Conservation (phyloP, 2,888 invertebrate genomes). For the Lamellibrachia satsuma region DNA sequence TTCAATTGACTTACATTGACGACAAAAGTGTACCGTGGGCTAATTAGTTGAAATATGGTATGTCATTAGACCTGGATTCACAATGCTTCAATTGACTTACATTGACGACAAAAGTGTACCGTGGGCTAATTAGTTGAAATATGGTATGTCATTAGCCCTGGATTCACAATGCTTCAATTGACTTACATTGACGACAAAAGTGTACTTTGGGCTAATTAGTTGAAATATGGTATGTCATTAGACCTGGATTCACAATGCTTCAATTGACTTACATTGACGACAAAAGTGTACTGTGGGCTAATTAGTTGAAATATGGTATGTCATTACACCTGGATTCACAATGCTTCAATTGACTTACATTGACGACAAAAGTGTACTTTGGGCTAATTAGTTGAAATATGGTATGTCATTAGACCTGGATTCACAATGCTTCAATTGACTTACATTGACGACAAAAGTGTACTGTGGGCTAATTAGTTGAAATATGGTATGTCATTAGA, state of each 20-base stretch:
- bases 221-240: not conserved
- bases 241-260: not conserved
- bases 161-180: not conserved
- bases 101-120: slow-evolving; percentile 78
- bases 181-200: slow-evolving; percentile 81
- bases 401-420: not conserved
- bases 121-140: too few species aligned
- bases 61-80: not conserved
- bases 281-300: too few species aligned
- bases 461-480: too few species aligned
- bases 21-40: too few species aligned
- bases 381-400: too few species aligned
- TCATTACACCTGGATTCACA: not conserved
- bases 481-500: not conserved
- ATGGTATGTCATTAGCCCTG: not conserved
- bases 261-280: slow-evolving; percentile 78
- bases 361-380: slow-evolving; percentile 77
- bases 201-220: too few species aligned
- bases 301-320: too few species aligned
- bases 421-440: slow-evolving; percentile 62
- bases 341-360: slow-evolving; percentile 73
- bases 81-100: slow-evolving; percentile 70
- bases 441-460: slow-evolving; percentile 80
- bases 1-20: slow-evolving; percentile 78
- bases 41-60: too few species aligned